Percentiles rank a stretch among this genome's conserved stretches.
phyloP scores from a whole-genome alignment of 2,113 vertebrate genomes.

The Lophius piscatorius region DNA sequence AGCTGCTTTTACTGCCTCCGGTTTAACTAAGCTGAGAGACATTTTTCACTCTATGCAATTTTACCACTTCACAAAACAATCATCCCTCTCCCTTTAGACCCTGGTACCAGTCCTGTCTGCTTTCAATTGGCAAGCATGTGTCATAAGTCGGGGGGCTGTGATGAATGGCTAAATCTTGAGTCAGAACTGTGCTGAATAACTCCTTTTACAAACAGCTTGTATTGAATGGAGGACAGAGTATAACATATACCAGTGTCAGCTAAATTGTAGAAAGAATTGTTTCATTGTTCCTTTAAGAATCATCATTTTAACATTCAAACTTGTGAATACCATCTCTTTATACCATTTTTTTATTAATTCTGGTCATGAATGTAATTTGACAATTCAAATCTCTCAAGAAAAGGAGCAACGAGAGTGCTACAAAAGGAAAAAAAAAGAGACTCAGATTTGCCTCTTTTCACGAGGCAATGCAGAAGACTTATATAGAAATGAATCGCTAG shows the following conservation, averaged over 20 bases:
- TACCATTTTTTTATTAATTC: slow-evolving; percentile 33
- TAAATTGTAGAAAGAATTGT: slow-evolving; percentile 52
- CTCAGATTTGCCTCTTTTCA: slow-evolving; percentile 39
- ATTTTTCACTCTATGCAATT: slow-evolving; percentile 75
- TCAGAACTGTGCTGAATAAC: slow-evolving; percentile 49
- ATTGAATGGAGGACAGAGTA: slow-evolving; percentile 40
- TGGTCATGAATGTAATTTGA: slow-evolving; percentile 43
- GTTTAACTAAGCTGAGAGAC: slow-evolving; percentile 68
- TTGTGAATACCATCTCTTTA: slow-evolving; percentile 18
- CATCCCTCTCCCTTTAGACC: slow-evolving; percentile 63
- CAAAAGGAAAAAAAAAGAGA: slow-evolving; percentile 37
- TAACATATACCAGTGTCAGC: slow-evolving; percentile 42
- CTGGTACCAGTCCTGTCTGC: slow-evolving; percentile 45
- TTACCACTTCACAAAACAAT: slow-evolving; percentile 67
- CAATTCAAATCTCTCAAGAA: slow-evolving; percentile 41
- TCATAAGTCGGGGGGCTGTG: slow-evolving; percentile 50
- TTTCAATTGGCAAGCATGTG: slow-evolving; percentile 68
- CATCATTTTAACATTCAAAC: slow-evolving; percentile 36
- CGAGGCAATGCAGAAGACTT: slow-evolving; percentile 27
- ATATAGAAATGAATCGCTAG: slow-evolving; percentile 49
- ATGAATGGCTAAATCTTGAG: slow-evolving; percentile 60
- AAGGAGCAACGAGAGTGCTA: slow-evolving; percentile 30
- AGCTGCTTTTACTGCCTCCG: slow-evolving; percentile 66
- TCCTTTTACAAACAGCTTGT: slow-evolving; percentile 49
- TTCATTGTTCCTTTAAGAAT: slow-evolving; percentile 44